Base-by-base conservation (phyloP, 2,888 invertebrate species). In the Itoplectis maculator region DNA sequence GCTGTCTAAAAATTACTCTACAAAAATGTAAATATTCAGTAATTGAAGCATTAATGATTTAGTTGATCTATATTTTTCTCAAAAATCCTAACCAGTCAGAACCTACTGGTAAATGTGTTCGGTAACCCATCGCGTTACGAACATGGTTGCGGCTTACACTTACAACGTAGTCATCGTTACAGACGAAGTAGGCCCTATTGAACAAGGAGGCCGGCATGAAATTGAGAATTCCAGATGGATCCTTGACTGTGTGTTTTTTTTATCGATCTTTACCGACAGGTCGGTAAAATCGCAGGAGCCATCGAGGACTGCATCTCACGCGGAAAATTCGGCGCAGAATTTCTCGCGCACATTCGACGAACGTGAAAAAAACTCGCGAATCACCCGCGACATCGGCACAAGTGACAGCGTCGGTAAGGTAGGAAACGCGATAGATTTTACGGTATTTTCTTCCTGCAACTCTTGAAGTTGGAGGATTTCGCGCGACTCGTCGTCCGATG, bases 131-230 rank as follows among this genome's bases (percentile, higher is more conserved):
- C 35, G n/a, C 37, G 47, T 35, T 42, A 76, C 37, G 45, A 79
- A 77, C 35, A 63, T 82, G 69, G 42, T n/a, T 79, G 73, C 45
- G 72, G 73, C 73, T 82, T 80, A 70, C 85, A 90, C 92, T 91
- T 89, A 91, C 92, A 83, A 91, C 87, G 86, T 92, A 92, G 49
- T 89, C 90, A 89, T 92, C 92, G 88, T 92, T 92, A 88, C 92
- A 92, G 86, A 92, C 92, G 86, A 91, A 92, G 83, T 90, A 90
- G 37, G 91, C 87, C 86, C 89, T 91, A 86, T 90, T 89, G 63
- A 89, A 87, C 74, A 87, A 85, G 79, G 86, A 84, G 80, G 90
- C 87, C 84, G 91, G 88, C 91, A 91, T 82, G 79, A 68, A 79
- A 79, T 56, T 63, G 45, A 35, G 54, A 72, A 68, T 61, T 66